Base-by-base conservation (phyloP, 1,140 invertebrate species). In the Philopotamus ludificatus region DNA sequence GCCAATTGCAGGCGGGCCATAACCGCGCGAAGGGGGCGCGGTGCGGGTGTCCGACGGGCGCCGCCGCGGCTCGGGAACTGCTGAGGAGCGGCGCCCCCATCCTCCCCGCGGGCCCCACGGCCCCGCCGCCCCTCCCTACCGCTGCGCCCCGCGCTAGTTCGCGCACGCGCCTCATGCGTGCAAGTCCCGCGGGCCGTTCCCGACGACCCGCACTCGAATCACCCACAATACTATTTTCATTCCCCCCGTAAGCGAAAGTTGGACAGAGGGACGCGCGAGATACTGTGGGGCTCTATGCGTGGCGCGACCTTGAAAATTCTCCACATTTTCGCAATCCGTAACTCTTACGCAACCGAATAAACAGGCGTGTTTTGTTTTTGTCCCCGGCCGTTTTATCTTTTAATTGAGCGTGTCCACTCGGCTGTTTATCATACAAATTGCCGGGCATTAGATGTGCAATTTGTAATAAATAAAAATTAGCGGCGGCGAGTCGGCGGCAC, bases 61-160 rank as follows among this genome's bases (percentile, higher is more conserved):
- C 63, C 63, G 63, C 63, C 63, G 51, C 50, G 57, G 39, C 34
- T 65, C 63, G 63, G 45, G 39, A 44, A 65, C 63, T 65, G 63
- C 44, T 49, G 44, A 26, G 63, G 39, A 28, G 42, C 25, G 42
- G 41, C 16, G 26, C 63, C 44, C 20, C n/a, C 16, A 26, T 21
- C 25, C 54, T 21, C 22, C 4, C 44, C 44, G 3, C 9, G 18
- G 16, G n/a, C 23, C 21, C 41, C 15, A 23, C 0, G 9, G n/a
- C n/a, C n/a, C n/a, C n/a, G n/a, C n/a, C n/a, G 25, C 25, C 34
- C 25, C 54, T 21, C 22, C 4, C 44, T 16, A 4, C 9, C 16
- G 16, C 34, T 16, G 18, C 23, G n/a, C 23, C 21, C 41, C 15
- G 22, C 0, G 9, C 18, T 16, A 10, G 22, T 3, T 25, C 49